These are phyloP conservation scores for Lytechinus variegatus DNA, from an alignment of 35 echinoderm and acorn worm genomes.

Conservation along the genomic window DNA sequence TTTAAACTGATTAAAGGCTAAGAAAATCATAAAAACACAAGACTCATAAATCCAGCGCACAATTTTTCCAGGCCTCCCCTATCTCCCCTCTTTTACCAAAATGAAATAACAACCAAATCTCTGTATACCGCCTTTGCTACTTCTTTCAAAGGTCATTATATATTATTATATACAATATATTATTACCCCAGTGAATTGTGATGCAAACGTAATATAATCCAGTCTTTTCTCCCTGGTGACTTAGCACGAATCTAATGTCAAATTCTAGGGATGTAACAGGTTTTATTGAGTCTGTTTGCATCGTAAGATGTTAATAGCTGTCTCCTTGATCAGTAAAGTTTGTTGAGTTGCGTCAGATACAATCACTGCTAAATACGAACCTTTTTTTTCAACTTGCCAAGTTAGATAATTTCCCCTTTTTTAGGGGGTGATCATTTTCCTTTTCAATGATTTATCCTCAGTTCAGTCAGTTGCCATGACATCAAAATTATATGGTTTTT, in stretches of 20 bases:
- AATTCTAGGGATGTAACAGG: constrained; percentile 3
- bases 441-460: too few relatives aligned
- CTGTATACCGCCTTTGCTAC: background rate
- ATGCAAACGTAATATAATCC: background rate
- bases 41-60: too few relatives aligned
- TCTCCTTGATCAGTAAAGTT: background rate
- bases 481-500: too few relatives aligned
- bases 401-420: background rate
- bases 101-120: background rate
- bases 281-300: background rate
- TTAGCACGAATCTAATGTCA: background rate
- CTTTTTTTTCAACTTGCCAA: background rate
- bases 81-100: background rate
- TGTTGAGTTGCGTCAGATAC: background rate
- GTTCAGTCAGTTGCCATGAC: too few relatives aligned
- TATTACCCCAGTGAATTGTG: background rate
- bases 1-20: too few relatives aligned
- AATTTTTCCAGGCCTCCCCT: background rate
- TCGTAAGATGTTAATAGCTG: background rate
- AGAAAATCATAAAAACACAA: too few relatives aligned
- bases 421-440: too few relatives aligned
- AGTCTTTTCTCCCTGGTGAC: background rate
- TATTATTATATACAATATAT: background rate
- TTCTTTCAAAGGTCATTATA: constrained; percentile 20
- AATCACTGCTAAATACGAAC: background rate